A percentile compares a stretch with the other conserved stretches of the same genome.
phyloP scores from a whole-genome alignment of 1,140 invertebrate genomes.

The Mylabris phalerata region DNA sequence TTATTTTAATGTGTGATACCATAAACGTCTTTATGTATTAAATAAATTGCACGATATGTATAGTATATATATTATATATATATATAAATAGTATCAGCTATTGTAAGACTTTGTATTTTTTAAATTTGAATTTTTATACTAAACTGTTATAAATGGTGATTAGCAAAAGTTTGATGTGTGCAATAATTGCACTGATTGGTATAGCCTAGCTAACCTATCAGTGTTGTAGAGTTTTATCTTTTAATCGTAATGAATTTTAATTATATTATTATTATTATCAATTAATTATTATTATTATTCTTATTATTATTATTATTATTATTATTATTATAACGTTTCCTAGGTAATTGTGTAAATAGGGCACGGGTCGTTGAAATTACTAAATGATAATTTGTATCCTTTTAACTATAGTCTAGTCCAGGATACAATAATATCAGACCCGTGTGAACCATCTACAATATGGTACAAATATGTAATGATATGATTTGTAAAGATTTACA shows the following conservation, averaged over 20 bases:
- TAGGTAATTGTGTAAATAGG: constrained; percentile 38
- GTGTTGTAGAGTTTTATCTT: constrained; percentile 38
- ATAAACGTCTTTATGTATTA: constrained; percentile 41
- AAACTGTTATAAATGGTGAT: constrained; percentile 44
- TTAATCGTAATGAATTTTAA: constrained; percentile 24
- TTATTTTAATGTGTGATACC: constrained; percentile 42
- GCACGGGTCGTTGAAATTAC: constrained; percentile 28
- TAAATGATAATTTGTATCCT: constrained; percentile 15
- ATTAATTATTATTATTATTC: too few species aligned
- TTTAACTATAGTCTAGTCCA: constrained; percentile 15
- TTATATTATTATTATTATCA: too few species aligned
- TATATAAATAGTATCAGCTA: constrained; percentile 43
- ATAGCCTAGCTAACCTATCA: constrained; percentile 19
- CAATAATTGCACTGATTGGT: constrained; percentile 34
- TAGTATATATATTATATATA: constrained; percentile 32
- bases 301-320: neutral
- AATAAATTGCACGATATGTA: constrained; percentile 43
- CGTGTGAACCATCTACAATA: constrained; percentile 39
- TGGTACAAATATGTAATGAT: constrained; percentile 44
- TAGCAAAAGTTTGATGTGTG: constrained; percentile 42
- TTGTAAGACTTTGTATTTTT: constrained; percentile 45
- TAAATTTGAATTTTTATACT: constrained; percentile 47
- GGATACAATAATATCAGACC: constrained; percentile 17
- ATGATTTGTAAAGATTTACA: constrained; percentile 44
- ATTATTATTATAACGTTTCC: constrained; percentile 34